Base-by-base conservation (phyloP, 2,797 vertebrate species). In the Channallabes apus region DNA sequence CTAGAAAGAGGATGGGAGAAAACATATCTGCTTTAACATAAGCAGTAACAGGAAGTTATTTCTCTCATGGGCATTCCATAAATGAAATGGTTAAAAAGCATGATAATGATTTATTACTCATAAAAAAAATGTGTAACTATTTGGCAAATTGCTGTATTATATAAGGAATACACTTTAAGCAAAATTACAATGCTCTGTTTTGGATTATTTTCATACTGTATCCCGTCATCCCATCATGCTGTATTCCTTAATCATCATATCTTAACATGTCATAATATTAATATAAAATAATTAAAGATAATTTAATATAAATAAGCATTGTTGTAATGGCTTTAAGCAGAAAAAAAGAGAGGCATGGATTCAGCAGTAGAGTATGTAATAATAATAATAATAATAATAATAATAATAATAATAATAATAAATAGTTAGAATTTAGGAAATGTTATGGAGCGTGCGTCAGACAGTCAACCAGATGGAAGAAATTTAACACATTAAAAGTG, bases 381-480 rank as follows among this genome's bases (percentile, higher is more conserved):
- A 29, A 29, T 29, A 78, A 38, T 61, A 78, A 59, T 78, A 59
- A 61, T 59, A 46, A 78, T 79, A 38, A 41, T 79, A 61, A 79
- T 62, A 38, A 41, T 64, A 41, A 64, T 79, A 9, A 76, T 46
- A 15, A 38, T 38, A 3, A 8, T 24, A 17, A 61, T 46, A 62
- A 62, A 46, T 80, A 41, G 6, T 65, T 46, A 80, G 20, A 35
- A 51, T 51, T 15, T n/a, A 61, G 20, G 38, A 79, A 3, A 62
- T 12, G 24, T 62, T 79, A n/a, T 32, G 17, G 4, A 41, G 41
- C 17, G n/a, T 51, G 62, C 9, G 22, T 80, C 38, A 65, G 62
- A 2, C 78, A 80, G 15, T 32, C 11, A 58, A 51, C 29, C 29
- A 68, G 59, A 67, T 84, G 83, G 83, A 84, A 62, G 54, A 82